A percentile compares a stretch with the other conserved stretches of the same genome.
Evolutionary conservation across 2,888 invertebrate genomes (phyloP).

Genomic region (Petrolisthes manimaculis): DNA sequence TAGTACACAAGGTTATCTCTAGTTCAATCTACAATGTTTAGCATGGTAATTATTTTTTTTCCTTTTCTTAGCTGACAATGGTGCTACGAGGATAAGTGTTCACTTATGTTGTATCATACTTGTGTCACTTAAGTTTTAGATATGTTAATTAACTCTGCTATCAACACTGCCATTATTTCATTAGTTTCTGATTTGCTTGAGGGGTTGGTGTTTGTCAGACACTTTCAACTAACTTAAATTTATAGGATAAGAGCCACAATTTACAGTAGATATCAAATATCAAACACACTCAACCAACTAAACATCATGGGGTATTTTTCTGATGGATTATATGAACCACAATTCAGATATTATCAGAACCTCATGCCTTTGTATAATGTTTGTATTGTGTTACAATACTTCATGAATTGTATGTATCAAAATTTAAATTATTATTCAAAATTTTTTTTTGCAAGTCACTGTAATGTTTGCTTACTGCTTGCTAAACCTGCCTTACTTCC

Average conservation of each 20-base stretch:
- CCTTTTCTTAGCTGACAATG: conserved; percentile 51
- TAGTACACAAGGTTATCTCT: not conserved
- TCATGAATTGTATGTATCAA: not conserved
- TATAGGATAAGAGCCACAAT: not conserved
- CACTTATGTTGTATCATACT: conserved; percentile 49
- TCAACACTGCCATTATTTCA: conserved; percentile 54
- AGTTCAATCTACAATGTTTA: not conserved
- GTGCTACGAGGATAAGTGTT: conserved; percentile 49
- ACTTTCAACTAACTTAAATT: conserved; percentile 24
- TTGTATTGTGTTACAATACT: not conserved
- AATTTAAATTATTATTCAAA: not conserved
- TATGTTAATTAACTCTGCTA: conserved; percentile 47
- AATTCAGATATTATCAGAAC: not conserved
- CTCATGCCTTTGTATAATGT: too few species aligned
- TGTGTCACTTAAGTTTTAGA: conserved; percentile 46
- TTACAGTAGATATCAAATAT: not conserved
- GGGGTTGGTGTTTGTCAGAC: conserved; percentile 21
- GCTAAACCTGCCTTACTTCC: too few species aligned
- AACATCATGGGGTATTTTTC: not conserved
- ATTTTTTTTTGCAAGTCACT: too few species aligned
- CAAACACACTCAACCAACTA: not conserved
- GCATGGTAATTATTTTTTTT: not conserved
- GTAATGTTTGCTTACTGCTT: too few species aligned
- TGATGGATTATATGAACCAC: not conserved
- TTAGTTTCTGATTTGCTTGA: conserved; percentile 38